Conservation (phyloP, 2,888 invertebrate species). For the Lobophora halterata region DNA sequence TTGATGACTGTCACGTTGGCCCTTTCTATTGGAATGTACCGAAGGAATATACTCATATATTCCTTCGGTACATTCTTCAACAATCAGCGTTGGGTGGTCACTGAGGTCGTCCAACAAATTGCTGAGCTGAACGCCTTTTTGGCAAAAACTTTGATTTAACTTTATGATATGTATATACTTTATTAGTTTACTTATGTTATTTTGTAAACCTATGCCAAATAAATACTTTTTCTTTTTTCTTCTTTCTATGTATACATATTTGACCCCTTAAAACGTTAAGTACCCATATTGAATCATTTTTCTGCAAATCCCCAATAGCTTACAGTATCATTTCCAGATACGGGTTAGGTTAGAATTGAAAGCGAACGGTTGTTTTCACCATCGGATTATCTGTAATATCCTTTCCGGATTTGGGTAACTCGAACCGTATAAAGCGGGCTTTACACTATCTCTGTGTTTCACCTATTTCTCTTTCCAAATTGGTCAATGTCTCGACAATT, state of each 20-base stretch:
- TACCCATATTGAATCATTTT: conserved; percentile 8
- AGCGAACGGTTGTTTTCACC: conserved; percentile 16
- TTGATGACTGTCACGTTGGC: conserved; percentile 35
- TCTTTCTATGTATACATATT: neutral
- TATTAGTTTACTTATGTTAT: too few relatives aligned
- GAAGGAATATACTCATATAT: too few relatives aligned
- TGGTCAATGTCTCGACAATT: conserved; percentile 27
- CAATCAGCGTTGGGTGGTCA: too few relatives aligned
- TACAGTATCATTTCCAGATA: conserved; percentile 6
- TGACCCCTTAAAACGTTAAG: neutral
- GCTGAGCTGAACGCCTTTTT: too few relatives aligned
- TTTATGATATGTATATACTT: too few relatives aligned
- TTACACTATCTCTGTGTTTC: conserved; percentile 25
- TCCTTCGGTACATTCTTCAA: too few relatives aligned
- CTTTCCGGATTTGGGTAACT: conserved; percentile 21
- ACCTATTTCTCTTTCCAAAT: conserved; percentile 30
- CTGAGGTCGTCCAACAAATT: too few relatives aligned
- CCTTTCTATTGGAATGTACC: too few relatives aligned
- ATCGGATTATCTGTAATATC: conserved; percentile 24
- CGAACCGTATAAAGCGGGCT: conserved; percentile 19
- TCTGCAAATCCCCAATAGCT: conserved; percentile 2
- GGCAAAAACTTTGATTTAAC: too few relatives aligned
- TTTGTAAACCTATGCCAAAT: too few relatives aligned
- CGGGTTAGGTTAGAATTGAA: conserved; percentile 20
- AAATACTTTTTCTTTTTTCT: too few relatives aligned